Conservation (phyloP, 2,888 invertebrate genomes). For the Unio pictorum region DNA sequence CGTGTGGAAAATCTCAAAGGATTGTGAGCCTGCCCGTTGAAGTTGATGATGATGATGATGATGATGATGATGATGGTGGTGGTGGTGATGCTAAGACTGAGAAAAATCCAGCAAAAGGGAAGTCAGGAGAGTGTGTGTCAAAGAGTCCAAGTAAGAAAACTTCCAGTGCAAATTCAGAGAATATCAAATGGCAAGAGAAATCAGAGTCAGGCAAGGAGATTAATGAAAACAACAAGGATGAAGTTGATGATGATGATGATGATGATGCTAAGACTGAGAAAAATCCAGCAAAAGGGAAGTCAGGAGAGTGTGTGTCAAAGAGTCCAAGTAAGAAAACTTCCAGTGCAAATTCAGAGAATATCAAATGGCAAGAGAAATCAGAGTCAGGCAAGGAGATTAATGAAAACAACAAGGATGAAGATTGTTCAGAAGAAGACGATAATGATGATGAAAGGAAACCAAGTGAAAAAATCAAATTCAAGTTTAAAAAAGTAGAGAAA, state of each 20-base stretch:
- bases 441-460: conserved; percentile 3
- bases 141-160: conserved; percentile 5
- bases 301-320: conserved; percentile 5
- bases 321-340: conserved; percentile 1
- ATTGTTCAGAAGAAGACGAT: conserved; percentile 3
- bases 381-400: conserved; percentile 3
- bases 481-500: conserved; percentile 5
- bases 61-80: conserved; percentile 15
- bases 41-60: conserved; percentile 8
- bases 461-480: not conserved
- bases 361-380: not conserved
- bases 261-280: conserved; percentile 7
- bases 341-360: not conserved
- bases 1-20: too few relatives aligned
- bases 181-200: not conserved
- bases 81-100: conserved; percentile 8
- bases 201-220: conserved; percentile 2
- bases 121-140: conserved; percentile 3
- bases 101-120: conserved; percentile 3
- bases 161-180: not conserved
- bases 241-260: conserved; percentile 7
- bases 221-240: not conserved
- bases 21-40: not conserved
- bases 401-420: conserved; percentile 1
- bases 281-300: conserved; percentile 3